Evolutionary conservation across 2,797 vertebrate genomes (phyloP).

Genomic region (Ficedula albicollis): DNA sequence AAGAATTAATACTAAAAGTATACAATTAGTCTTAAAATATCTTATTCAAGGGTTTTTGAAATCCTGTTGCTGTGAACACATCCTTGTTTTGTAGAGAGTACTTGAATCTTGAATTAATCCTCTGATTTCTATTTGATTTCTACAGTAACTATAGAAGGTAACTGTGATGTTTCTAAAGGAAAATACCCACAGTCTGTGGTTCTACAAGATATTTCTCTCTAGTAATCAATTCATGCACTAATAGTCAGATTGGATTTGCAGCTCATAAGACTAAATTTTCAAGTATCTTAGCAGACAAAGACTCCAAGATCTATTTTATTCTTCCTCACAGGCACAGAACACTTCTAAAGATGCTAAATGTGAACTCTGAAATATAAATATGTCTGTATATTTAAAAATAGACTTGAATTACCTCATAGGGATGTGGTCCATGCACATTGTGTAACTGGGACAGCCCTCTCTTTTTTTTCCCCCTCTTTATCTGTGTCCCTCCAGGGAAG

Average conservation of each 20-base stretch:
- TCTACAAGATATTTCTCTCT: neutral
- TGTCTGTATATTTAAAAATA: slow-evolving; percentile 49
- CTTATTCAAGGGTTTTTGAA: neutral
- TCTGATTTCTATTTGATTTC: neutral
- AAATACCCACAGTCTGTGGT: neutral
- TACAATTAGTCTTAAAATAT: neutral
- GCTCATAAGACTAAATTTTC: neutral
- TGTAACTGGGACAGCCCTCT: slow-evolving; percentile 40
- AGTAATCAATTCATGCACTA: neutral
- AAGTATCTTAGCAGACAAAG: neutral
- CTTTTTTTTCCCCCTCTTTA: neutral
- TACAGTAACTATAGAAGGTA: neutral
- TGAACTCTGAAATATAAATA: slow-evolving; percentile 52
- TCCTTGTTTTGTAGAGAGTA: neutral
- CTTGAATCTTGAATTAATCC: slow-evolving; percentile 3
- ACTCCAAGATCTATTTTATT: neutral
- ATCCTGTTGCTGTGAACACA: neutral
- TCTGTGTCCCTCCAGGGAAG: slow-evolving; percentile 38
- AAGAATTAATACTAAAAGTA: neutral
- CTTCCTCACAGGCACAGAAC: neutral
- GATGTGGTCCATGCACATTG: slow-evolving; percentile 33
- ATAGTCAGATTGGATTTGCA: neutral
- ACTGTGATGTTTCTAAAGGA: neutral
- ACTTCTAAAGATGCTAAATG: neutral
- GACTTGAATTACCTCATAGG: slow-evolving; percentile 53